These are phyloP conservation scores for Nylanderia fulva DNA, from an alignment of 1,140 invertebrate genomes.

Conservation along the genomic window DNA sequence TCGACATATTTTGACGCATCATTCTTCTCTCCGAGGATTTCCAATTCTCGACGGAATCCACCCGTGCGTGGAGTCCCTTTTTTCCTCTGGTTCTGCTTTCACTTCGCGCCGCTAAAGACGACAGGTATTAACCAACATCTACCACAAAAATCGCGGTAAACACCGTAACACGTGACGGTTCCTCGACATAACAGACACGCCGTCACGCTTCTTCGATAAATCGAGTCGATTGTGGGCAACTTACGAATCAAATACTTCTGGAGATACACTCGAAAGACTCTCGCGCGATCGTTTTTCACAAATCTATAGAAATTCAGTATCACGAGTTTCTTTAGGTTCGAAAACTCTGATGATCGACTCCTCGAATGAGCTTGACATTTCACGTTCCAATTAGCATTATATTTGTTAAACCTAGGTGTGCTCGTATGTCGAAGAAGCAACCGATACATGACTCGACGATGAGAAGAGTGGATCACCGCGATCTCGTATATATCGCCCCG, in stretches of 20 bases:
- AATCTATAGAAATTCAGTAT: neutral
- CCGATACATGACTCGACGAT: slow-evolving; percentile 34
- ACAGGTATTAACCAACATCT: slow-evolving; percentile 48
- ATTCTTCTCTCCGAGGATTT: slow-evolving; percentile 63
- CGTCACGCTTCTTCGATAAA: neutral
- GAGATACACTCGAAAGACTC: neutral
- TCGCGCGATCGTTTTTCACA: neutral
- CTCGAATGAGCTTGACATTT: neutral
- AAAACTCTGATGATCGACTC: neutral
- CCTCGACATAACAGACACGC: neutral
- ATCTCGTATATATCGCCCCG: slow-evolving; percentile 50
- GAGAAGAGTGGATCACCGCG: slow-evolving; percentile 44
- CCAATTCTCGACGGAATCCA: slow-evolving; percentile 35
- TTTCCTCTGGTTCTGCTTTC: neutral
- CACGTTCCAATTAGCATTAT: slow-evolving; percentile 17
- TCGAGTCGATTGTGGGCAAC: neutral
- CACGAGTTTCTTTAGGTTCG: neutral
- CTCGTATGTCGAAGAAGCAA: slow-evolving; percentile 2
- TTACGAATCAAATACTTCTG: neutral
- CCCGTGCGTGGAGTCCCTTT: slow-evolving; percentile 27
- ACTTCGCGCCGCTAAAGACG: slow-evolving; percentile 15
- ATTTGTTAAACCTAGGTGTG: neutral
- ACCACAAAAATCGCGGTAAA: slow-evolving; percentile 38
- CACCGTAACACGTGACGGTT: slow-evolving; percentile 4
- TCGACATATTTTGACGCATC: slow-evolving; percentile 80